Evolutionary conservation across 1,140 invertebrate genomes (phyloP).

Genomic region (Hydropsyche tenuis): DNA sequence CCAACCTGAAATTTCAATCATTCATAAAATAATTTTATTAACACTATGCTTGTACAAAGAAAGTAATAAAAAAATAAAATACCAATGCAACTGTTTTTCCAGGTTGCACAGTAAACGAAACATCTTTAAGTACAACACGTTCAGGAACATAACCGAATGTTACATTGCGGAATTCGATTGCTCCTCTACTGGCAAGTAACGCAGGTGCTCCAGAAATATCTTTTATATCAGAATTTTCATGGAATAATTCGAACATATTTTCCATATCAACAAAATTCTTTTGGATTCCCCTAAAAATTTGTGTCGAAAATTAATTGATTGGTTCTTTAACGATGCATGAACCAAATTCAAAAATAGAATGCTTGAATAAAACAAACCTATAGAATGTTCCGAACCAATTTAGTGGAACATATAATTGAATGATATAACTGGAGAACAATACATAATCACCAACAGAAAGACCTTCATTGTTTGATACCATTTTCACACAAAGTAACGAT

Average conservation of each 20-base stretch:
- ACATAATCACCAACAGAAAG: conserved; percentile 94
- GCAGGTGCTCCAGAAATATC: conserved; percentile 80
- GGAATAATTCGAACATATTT: conserved; percentile 97
- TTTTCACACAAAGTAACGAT: conserved; percentile 85
- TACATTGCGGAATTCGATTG: conserved; percentile 89
- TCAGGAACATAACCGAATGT: conserved; percentile 88
- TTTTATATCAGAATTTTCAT: conserved; percentile 84
- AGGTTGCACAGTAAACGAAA: conserved; percentile 85
- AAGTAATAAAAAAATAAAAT: conserved; percentile 52
- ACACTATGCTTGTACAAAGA: background rate
- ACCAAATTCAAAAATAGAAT: background rate
- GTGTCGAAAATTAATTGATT: conserved; percentile 32
- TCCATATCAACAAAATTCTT: conserved; percentile 99
- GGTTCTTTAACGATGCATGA: background rate
- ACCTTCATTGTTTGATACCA: conserved; percentile 71
- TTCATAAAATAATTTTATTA: background rate
- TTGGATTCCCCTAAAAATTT: conserved; percentile 83
- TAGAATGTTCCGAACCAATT: conserved; percentile 99
- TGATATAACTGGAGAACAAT: conserved; percentile 92
- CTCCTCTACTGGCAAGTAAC: conserved; percentile 74
- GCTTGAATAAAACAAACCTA: conserved; percentile 67
- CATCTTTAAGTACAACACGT: conserved; percentile 79
- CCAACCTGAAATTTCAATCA: conserved; percentile 71
- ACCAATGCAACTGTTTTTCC: conserved; percentile 94
- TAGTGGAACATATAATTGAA: conserved; percentile 93